A percentile compares a stretch with the other conserved stretches of the same genome.
Evolutionary conservation across 2,797 vertebrate genomes (phyloP).

Genomic region (Cryptoblepharus egeriae): DNA sequence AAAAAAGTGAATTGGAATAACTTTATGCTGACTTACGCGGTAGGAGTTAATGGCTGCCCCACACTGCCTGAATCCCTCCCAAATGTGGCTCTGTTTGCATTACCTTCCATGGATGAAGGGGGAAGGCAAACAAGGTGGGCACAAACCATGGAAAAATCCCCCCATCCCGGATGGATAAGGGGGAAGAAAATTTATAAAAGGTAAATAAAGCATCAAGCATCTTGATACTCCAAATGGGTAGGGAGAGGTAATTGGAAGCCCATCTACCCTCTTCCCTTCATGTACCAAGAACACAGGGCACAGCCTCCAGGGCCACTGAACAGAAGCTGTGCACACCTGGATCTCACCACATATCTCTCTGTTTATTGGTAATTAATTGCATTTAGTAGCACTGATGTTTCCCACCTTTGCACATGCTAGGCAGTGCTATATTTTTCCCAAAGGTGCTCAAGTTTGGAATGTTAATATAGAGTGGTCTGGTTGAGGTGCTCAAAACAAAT

Average conservation of each 20-base stretch:
- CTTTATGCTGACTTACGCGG: background rate
- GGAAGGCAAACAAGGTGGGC: background rate
- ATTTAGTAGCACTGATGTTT: background rate
- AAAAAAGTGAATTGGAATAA: background rate
- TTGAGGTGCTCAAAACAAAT: too few species aligned
- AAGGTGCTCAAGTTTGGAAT: background rate
- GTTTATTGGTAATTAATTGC: background rate
- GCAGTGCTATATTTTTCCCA: background rate
- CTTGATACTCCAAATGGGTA: too few species aligned
- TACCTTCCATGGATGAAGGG: background rate
- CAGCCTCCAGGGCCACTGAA: too few species aligned
- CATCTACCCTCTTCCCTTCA: too few species aligned
- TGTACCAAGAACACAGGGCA: too few species aligned
- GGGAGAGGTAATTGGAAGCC: too few species aligned
- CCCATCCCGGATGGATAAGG: background rate
- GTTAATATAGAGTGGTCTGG: background rate
- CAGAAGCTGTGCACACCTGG: too few species aligned
- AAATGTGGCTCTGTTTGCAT: background rate
- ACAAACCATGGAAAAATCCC: too few species aligned
- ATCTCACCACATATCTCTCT: too few species aligned
- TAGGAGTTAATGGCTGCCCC: background rate
- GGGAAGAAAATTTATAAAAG: background rate
- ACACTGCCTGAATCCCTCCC: too few species aligned
- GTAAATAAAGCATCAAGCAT: too few species aligned
- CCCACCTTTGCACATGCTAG: background rate